These are phyloP conservation scores for Chironomus riparius DNA, from an alignment of 2,888 invertebrate genomes.

Conservation along the genomic window DNA sequence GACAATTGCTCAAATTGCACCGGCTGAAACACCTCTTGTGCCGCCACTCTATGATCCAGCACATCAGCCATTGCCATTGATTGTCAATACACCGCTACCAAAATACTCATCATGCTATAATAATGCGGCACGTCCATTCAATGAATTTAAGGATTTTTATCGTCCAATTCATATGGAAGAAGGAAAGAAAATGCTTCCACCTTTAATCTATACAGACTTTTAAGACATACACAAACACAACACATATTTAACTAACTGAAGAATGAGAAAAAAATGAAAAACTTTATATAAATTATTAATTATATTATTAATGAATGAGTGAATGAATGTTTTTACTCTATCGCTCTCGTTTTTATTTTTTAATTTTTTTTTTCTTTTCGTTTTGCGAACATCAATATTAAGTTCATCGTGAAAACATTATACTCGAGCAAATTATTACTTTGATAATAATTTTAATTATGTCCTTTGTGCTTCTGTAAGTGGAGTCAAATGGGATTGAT, in stretches of 20 bases:
- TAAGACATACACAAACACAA: conserved; percentile 7
- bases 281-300: neutral
- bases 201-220: conserved; percentile 17
- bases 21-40: neutral
- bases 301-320: neutral
- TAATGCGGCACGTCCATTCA: conserved; percentile 77
- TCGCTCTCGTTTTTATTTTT: too few species aligned
- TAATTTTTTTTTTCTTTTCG: too few species aligned
- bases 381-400: too few species aligned
- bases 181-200: conserved; percentile 11
- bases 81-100: conserved; percentile 20
- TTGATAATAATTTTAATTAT: too few species aligned
- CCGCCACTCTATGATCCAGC: neutral
- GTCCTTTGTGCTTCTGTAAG: too few species aligned
- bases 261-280: neutral
- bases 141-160: conserved; percentile 57
- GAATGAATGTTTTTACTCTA: neutral
- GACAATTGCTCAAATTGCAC: conserved; percentile 17
- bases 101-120: conserved; percentile 56
- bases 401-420: too few species aligned
- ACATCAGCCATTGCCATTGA: conserved; percentile 15
- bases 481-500: too few species aligned
- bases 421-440: too few species aligned
- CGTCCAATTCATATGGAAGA: conserved; percentile 44
- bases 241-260: neutral